Evolutionary conservation across 2,797 vertebrate genomes (phyloP), one percentile per base, ranked within the genome.

Genomic region (Tokudaia tokunoshimensis): DNA sequence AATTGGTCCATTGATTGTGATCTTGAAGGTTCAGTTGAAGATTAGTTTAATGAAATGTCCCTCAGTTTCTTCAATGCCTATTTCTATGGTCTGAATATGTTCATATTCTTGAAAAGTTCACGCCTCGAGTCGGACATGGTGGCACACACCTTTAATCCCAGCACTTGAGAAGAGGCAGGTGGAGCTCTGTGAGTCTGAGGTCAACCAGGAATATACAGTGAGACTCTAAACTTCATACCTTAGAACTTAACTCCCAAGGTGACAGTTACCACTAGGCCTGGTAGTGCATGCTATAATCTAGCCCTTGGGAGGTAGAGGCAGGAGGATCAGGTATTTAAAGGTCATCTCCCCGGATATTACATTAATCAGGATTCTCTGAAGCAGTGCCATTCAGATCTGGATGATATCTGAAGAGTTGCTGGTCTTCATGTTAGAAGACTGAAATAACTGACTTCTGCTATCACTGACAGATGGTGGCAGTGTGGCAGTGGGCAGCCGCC

Each of bases 11-110:
- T 61, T 85, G 47, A 19, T 44, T 34, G 44, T 85, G 47, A 94
- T 72, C 41, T 78, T 92, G 92, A 93, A 93, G n/a, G 80, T 13
- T 50, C 29, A 34, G 47, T 86, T 86, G 84, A 67, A 87, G 55
- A n/a, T 65, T 74, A 44, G 11, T 95, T 89, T 57, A 50, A 26
- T 52, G 80, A 63, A 96, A 50, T 47, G 63, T 22, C 65, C 67
- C 52, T 94, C 81, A 44, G 0, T 67, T 76, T 31, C 57, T 19
- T 96, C 14, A 10, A 6, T 75, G 63, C n/a, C 78, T 20, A 6
- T 10, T 41, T 81, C 17, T 24, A 1, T 17, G 55, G 17, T 85
- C 81, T 80, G 34, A 37, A 31, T 50, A 92, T 85, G 65, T 63
- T 6, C 63, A 44, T 72, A 24, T 15, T 29, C 55, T 22, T 29